Percentiles rank a stretch among this genome's conserved stretches.
Evolutionary conservation across 2,888 invertebrate species (phyloP).

Genomic region (Drosophila limbata): DNA sequence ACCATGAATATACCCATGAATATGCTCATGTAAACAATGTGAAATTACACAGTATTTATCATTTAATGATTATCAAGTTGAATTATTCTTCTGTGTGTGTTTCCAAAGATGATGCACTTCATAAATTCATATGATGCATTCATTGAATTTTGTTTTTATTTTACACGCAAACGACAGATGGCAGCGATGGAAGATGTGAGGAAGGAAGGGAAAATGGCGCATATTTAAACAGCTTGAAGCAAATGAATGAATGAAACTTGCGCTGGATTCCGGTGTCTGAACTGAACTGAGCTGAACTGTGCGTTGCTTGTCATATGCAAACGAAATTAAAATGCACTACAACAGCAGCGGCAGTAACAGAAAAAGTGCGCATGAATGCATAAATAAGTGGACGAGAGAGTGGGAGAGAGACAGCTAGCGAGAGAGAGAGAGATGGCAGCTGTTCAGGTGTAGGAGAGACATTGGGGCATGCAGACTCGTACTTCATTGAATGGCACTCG

Average conservation of each 20-base stretch:
- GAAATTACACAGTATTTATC: constrained; percentile 22
- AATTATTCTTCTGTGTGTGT: constrained; percentile 28
- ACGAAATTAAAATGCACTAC: constrained; percentile 81
- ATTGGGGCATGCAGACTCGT: constrained; percentile 39
- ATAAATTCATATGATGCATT: constrained; percentile 73
- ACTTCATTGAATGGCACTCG: constrained; percentile 79
- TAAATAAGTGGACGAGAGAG: constrained; percentile 66
- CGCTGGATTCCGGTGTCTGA: constrained; percentile 64
- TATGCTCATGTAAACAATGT: neutral
- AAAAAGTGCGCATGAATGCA: constrained; percentile 78
- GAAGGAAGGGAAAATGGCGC: constrained; percentile 42
- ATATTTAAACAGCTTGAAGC: constrained; percentile 71
- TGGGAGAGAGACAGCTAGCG: neutral
- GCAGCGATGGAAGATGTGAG: neutral
- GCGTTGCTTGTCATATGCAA: constrained; percentile 77
- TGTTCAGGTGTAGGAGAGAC: constrained; percentile 30
- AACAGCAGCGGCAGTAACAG: constrained; percentile 49
- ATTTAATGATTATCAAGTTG: constrained; percentile 45
- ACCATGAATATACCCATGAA: neutral
- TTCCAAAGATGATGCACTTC: constrained; percentile 41
- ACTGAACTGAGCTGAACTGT: constrained; percentile 39
- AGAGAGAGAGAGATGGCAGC: neutral
- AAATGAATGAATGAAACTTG: constrained; percentile 78
- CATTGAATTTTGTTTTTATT: constrained; percentile 68
- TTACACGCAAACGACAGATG: constrained; percentile 43